Base-by-base conservation (phyloP, 2,113 vertebrate genomes). In the Rhinolophus ferrumequinum region DNA sequence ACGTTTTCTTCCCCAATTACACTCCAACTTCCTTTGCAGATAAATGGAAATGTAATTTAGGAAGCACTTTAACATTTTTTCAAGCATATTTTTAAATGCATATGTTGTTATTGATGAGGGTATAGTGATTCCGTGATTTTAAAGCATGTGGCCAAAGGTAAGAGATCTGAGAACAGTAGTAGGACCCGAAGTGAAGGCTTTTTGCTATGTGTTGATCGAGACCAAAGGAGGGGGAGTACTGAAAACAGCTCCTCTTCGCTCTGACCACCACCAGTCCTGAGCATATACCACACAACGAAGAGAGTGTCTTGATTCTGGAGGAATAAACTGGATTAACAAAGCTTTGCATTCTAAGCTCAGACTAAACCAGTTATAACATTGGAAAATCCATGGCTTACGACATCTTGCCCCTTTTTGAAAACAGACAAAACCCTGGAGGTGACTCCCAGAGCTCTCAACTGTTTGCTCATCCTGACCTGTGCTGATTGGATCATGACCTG, bases 31-130 rank as follows among this genome's bases (percentile, higher is more conserved):
- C 50, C 5, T 83, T 83, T 33, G 41, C 19, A 91, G 67, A 70
- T 82, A 47, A 80, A 75, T 54, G 86, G 58, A 67, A 92, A 56
- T 96, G 15, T 22, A 89, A 90, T 79, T 94, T 41, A 85, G 30
- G 56, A 95, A 89, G 22, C 26, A 44, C 26, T 84, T 67, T 93
- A 77, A 35, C 4, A 38, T 41, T 89, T 95, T 44, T 44, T 52
- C 4, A n/a, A 85, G 12, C 15, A 24, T 16, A 41, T 87, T 96
- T 88, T 91, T 64, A 70, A 93, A 54, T 69, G 26, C 3, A 2
- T 9, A 4, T 84, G 30, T 62, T 80, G 50, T 33, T 47, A n/a
- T 33, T 60, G 35, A 54, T 52, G 64, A 18, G 19, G 50, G 18
- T 38, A 6, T 44, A 38, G 6, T 28, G 6, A 18, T 50, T 80